Base-by-base conservation (phyloP, 2,113 vertebrate genomes). In the Bostrychus sinensis region DNA sequence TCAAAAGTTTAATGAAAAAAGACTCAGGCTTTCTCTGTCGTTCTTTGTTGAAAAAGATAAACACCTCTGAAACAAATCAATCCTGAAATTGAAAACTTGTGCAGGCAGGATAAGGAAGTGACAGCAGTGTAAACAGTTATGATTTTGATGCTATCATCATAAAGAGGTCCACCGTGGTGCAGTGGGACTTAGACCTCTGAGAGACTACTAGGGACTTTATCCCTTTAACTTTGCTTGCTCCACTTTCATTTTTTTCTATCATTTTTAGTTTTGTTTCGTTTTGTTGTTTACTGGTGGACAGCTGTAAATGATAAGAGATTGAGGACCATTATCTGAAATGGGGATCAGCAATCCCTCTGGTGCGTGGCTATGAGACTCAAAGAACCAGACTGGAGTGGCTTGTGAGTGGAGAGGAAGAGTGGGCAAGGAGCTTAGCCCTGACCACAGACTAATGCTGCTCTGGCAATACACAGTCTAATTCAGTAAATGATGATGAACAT, bases 251-350 rank as follows among this genome's bases (percentile, higher is more conserved):
- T 75, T 36, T 84, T 91, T 87, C 82, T 73, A 85, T 88, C 13
- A 14, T 90, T 90, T 86, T 87, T 85, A 75, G 78, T 87, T 87
- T 88, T 83, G 86, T 91, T 91, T 85, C 62, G 71, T 91, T 90
- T 83, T 75, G 88, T 89, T 92, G 91, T 92, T 92, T 92, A 89
- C 89, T 69, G 80, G 75, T 83, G 81, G 91, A 92, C 89, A 91
- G 91, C 89, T 90, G 88, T 89, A 92, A 88, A 91, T 89, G 91
- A 92, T 92, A 93, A 93, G 91, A 87, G 85, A 90, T 87, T 86
- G 89, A 86, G 66, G 83, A 72, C 73, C 62, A 42, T 46, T 91
- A 92, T 92, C 91, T 92, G 81, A 92, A 92, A 92, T 92, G 89
- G 87, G 82, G 83, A 92, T 92, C 90, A 88, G 86, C 78, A 89